Evolutionary conservation across 2,113 vertebrate species (phyloP).

Genomic region (Engraulis encrasicolus): DNA sequence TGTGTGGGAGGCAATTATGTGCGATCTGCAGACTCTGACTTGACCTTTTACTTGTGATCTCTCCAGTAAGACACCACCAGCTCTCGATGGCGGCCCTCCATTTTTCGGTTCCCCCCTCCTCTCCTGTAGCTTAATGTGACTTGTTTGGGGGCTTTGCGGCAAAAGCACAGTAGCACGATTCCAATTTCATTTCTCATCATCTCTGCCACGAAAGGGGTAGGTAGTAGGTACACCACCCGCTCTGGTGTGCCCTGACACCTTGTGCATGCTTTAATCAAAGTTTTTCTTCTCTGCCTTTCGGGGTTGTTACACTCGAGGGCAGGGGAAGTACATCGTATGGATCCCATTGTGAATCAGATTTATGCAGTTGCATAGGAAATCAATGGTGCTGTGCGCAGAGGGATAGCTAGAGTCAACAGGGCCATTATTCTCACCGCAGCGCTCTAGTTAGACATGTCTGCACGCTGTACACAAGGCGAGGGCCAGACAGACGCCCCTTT

Average conservation of each 20-base stretch:
- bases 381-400: slow-evolving; percentile 28
- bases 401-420: slow-evolving; percentile 31
- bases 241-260: neutral
- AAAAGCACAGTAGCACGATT: slow-evolving; percentile 27
- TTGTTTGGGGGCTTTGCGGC: slow-evolving; percentile 46
- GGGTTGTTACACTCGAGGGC: neutral
- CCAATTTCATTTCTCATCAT: slow-evolving; percentile 32
- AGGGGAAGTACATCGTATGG: slow-evolving; percentile 47
- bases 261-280: slow-evolving; percentile 16
- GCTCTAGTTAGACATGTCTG: slow-evolving; percentile 32
- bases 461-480: slow-evolving; percentile 7
- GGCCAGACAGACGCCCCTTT: neutral
- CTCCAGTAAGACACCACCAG: slow-evolving; percentile 63
- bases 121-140: slow-evolving; percentile 15
- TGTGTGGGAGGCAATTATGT: slow-evolving; percentile 73
- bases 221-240: too few species aligned
- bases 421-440: slow-evolving; percentile 42
- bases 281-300: slow-evolving; percentile 14
- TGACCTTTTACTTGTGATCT: slow-evolving; percentile 76
- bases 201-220: neutral
- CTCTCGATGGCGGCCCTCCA: slow-evolving; percentile 51
- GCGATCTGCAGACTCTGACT: slow-evolving; percentile 75
- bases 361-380: slow-evolving; percentile 40
- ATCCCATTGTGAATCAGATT: slow-evolving; percentile 48
- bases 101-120: neutral